phyloP scores from a whole-genome alignment of 2,888 invertebrate genomes.

The Morpho deidamia region DNA sequence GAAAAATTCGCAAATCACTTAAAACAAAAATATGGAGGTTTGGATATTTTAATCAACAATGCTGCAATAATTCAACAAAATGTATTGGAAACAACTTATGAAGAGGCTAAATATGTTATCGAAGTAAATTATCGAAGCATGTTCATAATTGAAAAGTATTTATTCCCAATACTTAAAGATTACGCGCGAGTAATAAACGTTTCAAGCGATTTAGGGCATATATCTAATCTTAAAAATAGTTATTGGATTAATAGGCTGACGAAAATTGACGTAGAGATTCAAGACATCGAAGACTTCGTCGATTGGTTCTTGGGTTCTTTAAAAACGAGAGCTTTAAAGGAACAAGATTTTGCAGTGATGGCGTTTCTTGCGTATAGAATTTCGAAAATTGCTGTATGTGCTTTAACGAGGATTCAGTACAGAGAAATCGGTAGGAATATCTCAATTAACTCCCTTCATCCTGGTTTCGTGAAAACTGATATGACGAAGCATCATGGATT shows the following conservation, averaged over 20 bases:
- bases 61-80: conserved; percentile 30
- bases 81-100: conserved; percentile 26
- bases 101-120: conserved; percentile 33
- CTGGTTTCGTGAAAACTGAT: conserved; percentile 31
- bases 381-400: conserved; percentile 32
- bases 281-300: conserved; percentile 31
- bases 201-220: conserved; percentile 32
- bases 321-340: conserved; percentile 25
- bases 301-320: conserved; percentile 33
- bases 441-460: conserved; percentile 31
- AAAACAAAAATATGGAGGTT: conserved; percentile 31
- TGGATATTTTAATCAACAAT: conserved; percentile 39
- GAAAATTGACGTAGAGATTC: conserved; percentile 22
- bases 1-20: conserved; percentile 29
- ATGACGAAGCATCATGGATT: conserved; percentile 29
- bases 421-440: conserved; percentile 26
- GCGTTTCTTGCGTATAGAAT: conserved; percentile 27
- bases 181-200: conserved; percentile 34
- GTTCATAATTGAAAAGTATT: conserved; percentile 30
- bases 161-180: conserved; percentile 30
- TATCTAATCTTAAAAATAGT: conserved; percentile 30
- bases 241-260: conserved; percentile 30
- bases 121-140: conserved; percentile 32
- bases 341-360: conserved; percentile 28
- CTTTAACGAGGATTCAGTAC: conserved; percentile 30